Evolutionary conservation across 2,797 vertebrate genomes (phyloP).

Genomic region (Lithobates pipiens): DNA sequence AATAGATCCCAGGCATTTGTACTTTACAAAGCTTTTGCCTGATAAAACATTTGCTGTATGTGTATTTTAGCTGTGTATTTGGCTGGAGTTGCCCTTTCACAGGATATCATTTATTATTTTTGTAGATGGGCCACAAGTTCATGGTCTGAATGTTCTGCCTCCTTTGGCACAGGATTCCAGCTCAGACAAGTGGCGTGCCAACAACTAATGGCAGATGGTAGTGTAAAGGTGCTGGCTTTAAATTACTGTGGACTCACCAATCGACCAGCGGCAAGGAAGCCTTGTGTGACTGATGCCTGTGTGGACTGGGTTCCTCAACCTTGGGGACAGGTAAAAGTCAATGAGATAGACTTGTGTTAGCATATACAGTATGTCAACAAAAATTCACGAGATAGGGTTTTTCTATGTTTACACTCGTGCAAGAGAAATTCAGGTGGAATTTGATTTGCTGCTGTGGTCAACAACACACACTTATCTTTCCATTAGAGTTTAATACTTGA

Average conservation of each 20-base stretch:
- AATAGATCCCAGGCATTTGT: neutral
- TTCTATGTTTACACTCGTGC: too few relatives aligned
- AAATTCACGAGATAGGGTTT: neutral
- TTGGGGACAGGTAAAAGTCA: constrained; percentile 76
- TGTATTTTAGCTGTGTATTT: neutral
- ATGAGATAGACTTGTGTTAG: neutral
- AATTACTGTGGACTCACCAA: constrained; percentile 67
- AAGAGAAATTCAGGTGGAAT: too few relatives aligned
- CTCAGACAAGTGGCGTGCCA: constrained; percentile 79
- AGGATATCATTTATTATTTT: neutral
- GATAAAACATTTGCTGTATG: neutral
- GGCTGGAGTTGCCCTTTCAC: neutral
- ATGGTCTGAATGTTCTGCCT: constrained; percentile 84
- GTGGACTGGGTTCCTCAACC: constrained; percentile 66
- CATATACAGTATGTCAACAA: neutral
- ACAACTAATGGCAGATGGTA: constrained; percentile 71
- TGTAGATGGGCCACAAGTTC: constrained; percentile 80
- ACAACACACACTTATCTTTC: too few relatives aligned
- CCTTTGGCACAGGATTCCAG: constrained; percentile 80
- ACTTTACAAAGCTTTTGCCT: neutral
- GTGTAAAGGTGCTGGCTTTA: constrained; percentile 54
- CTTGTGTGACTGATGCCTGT: constrained; percentile 76
- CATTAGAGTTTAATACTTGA: too few relatives aligned
- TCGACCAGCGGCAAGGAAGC: constrained; percentile 72
- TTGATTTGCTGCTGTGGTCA: too few relatives aligned